Base-by-base conservation (phyloP, 2,797 vertebrate species). In the Pangasius mekongensis region DNA sequence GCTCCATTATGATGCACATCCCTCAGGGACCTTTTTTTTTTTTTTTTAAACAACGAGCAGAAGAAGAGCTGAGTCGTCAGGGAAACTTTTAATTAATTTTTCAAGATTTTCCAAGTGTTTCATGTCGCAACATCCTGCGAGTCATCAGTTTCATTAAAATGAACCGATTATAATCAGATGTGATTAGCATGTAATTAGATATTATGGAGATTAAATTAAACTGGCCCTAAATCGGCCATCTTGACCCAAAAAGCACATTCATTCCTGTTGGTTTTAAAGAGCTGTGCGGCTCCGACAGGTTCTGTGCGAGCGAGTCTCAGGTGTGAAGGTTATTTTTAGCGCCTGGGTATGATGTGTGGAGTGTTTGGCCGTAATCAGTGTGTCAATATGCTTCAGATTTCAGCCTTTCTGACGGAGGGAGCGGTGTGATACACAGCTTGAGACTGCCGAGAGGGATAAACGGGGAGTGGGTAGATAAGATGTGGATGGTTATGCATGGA, bases 281-380 rank as follows among this genome's bases (percentile, higher is more conserved):
- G 56, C 56, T 54, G 20, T 36, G 18, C 73, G 33, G 5, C 30
- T 67, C 84, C 11, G 43, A 6, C 56, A 83, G 77, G 47, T 54
- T 83, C 5, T n/a, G 84, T 77, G 83, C 36, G 71, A 39, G 8
- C 64, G 81, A 87, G 83, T 69, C 54, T 81, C 82, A 33, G 33
- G 60, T 2, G 52, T 54, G 85, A 52, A 43, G 64, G 36, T 84
- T 89, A 89, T 87, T 91, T 88, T 87, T 88, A 88, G 84, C 10
- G 2, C 52, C 62, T 14, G 49, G 47, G 74, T 22, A 22, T 80
- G 78, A 82, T 62, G 22, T 9, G 36, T 47, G 58, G 24, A 43
- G 36, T 10, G 5, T 43, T 83, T 83, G 7, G 36, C 22, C 20
- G 36, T 43, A 27, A 82, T 60, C 56, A 27, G 27, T 39, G 78